Evolutionary conservation across 2,113 vertebrate species (phyloP).

Genomic region (Mustela nigripes): DNA sequence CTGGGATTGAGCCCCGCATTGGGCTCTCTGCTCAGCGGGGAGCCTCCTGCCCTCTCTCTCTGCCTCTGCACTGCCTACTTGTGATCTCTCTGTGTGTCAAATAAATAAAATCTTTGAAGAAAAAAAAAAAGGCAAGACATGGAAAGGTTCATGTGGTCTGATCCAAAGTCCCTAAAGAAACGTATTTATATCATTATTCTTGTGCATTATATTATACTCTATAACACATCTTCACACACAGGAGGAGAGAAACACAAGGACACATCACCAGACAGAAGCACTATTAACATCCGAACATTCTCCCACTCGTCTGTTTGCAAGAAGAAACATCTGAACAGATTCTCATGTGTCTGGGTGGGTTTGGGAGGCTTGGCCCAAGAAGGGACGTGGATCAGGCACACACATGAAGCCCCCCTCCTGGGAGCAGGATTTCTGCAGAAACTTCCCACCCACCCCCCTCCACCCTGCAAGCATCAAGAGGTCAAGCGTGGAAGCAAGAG

Average conservation of each 20-base stretch:
- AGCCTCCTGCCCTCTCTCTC: neutral
- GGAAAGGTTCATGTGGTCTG: neutral
- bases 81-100: too few relatives aligned
- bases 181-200: neutral
- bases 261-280: neutral
- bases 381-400: neutral
- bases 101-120: neutral
- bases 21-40: too few relatives aligned
- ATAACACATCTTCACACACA: neutral
- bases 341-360: neutral
- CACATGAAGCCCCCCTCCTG: neutral
- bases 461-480: neutral
- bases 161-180: slow-evolving; percentile 21
- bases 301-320: neutral
- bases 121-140: neutral
- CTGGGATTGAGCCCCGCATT: too few relatives aligned
- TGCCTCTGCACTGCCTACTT: too few relatives aligned
- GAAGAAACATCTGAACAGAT: neutral
- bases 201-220: too few relatives aligned
- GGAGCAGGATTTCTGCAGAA: slow-evolving; percentile 1
- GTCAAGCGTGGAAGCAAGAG: neutral
- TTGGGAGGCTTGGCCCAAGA: neutral
- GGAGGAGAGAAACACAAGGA: neutral
- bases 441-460: neutral
- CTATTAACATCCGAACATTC: neutral